Evolutionary conservation across 1,140 invertebrate species (phyloP), one percentile per base, ranked within the genome.

Genomic region (Orius laevigatus): DNA sequence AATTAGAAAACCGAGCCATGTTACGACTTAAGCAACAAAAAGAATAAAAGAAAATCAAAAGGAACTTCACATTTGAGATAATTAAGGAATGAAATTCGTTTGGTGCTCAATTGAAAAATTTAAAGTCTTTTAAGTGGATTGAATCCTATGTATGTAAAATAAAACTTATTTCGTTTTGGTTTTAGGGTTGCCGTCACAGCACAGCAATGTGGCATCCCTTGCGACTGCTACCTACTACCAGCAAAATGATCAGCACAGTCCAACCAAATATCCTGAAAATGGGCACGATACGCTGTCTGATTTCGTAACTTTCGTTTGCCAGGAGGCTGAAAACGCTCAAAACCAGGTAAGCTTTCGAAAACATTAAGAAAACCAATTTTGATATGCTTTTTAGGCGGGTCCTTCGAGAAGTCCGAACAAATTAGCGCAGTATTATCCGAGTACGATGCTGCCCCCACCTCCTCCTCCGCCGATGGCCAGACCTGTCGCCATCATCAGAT

Each of bases 281-380:
- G 79, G 80, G 31, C 82, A 90, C 63, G 90, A 94, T 64, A 75
- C 86, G 0, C 76, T 96, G 48, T 86, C 88, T 0, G 91, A 96
- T 66, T 95, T 94, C 67, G 91, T 95, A 31, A 94, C 89, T 31
- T 87, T 95, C 59, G 91, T 95, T 39, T 95, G 90, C 62, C 89
- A 94, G 67, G 90, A 94, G 66, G 81, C 83, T 36, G 81, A 86
- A 57, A 81, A 81, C 55, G 80, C 79, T 56, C 79, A 82, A 66
- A 70, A 79, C 60, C 84, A 85, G 75, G 83, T 84, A 71, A 11
- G 20, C 43, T 15, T 14, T 11, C n/a, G n/a, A n/a, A n/a, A n/a
- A n/a, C 5, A 38, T 32, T 19, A 45, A 9, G 9, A 19, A 47
- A 9, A n/a, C 11, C 16, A n/a, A 5, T 8, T 47, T 47, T 9